Conservation (phyloP, 1,140 invertebrate species). For the Polypedilum vanderplanki region DNA sequence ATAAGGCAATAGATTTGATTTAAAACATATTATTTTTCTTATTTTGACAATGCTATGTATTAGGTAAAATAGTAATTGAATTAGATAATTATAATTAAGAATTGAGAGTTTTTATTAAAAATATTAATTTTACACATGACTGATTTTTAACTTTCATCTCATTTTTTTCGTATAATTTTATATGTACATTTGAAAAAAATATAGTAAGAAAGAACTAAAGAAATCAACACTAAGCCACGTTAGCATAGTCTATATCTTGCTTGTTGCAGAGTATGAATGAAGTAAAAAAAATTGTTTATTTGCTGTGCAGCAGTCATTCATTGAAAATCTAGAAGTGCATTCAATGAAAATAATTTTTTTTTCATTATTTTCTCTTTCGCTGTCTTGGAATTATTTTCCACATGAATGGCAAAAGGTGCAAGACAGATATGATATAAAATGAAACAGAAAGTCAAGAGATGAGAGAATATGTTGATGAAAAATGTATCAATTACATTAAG, state of each 20-base stretch:
- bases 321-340: background rate
- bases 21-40: background rate
- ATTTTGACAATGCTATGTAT: no score
- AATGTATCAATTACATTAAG: constrained; percentile 9
- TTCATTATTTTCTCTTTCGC: background rate
- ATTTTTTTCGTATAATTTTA: background rate
- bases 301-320: background rate
- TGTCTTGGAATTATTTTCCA: background rate
- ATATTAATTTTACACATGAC: background rate
- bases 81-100: background rate
- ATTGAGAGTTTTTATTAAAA: constrained; percentile 3
- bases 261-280: background rate
- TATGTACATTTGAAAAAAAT: background rate
- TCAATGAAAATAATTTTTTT: constrained; percentile 9
- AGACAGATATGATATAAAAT: background rate
- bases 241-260: background rate
- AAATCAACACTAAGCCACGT: background rate
- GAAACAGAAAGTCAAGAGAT: background rate
- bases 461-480: background rate
- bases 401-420: constrained; percentile 5
- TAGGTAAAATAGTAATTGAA: background rate
- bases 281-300: background rate
- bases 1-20: no score
- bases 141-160: background rate
- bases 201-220: background rate